Evolutionary conservation across 1,140 invertebrate species (phyloP), one percentile per base, ranked within the genome.

Genomic region (Spodoptera frugiperda): DNA sequence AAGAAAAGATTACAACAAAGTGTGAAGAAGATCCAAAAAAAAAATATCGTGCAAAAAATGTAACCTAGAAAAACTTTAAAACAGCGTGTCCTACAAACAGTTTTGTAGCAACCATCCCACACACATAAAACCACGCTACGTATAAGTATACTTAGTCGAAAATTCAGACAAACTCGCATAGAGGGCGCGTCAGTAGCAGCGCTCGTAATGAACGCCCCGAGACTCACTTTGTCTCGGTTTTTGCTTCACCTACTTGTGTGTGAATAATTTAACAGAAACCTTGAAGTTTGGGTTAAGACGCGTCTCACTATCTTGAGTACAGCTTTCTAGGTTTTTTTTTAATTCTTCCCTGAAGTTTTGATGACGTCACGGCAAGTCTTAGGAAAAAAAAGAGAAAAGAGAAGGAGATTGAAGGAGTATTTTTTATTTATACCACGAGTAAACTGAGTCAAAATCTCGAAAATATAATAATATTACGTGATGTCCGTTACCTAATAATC

Each of bases 261-360:
- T 86, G 84, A 82, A 86, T 86, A 86, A 84, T 82, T 84, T 79
- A 82, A 65, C 33, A 49, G 59, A 77, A 39, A 46, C 51, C 71
- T 74, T 74, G 57, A 65, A 73, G 71, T 55, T 44, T 9, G 46
- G 48, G 19, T 19, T 48, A 48, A 65, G 39, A 65, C 44, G 12
- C 30, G 55, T 73, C 33, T 48, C 12, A 59, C 71, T 72, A 55
- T 57, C 70, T 73, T 57, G 12, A 59, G 55, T 15, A 46, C 44
- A 30, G 44, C 44, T 55, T 21, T 57, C 33, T 55, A 33, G 10
- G 44, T 33, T 61, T 61, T 73, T 73, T 57, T 57, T 10, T 59
- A 1, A 2, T 1, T 8, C 11, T 63, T 59, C 5, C 15, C 25
- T 48, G 17, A 10, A 17, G 11, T 46, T 65, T 21, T 48, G 8